Evolutionary conservation across 1,140 invertebrate genomes (phyloP), one percentile per base, ranked within the genome.

Genomic region (Leptopilina boulardi): DNA sequence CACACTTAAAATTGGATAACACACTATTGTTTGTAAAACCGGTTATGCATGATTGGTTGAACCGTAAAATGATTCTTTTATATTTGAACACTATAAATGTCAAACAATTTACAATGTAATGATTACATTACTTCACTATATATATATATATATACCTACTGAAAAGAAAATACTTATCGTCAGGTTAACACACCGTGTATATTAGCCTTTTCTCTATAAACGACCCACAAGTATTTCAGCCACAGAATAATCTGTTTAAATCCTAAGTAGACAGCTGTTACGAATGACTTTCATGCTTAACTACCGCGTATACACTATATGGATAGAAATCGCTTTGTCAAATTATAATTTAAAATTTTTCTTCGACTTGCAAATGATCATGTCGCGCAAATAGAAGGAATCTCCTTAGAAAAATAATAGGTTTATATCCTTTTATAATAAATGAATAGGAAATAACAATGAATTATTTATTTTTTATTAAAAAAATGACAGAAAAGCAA

Each of bases 61-160:
- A 30, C 6, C 59, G 26, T 66, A n/a, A 66, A 66, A 30, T 66
- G 26, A 66, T 15, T 66, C 5, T 11, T 66, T 66, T 15, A 66
- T 30, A 66, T 30, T 30, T 30, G 13, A 66, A 30, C 23, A 66
- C 59, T 66, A n/a, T n/a, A 34, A 66, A 66, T 66, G 59, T 26
- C 59, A 66, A 66, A 66, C 59, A 66, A 66, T 30, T 30, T 66
- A 66, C 59, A 30, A 30, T n/a, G 26, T 30, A 66, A 66, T 66
- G 26, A 66, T 15, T 34, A 30, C 21, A 66, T n/a, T 66, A 66
- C 23, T n/a, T 66, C 21, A 30, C 1, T 66, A 3, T n/a, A n/a
- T n/a, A n/a, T n/a, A n/a, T n/a, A n/a, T n/a, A n/a, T n/a, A n/a
- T n/a, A n/a, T n/a, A n/a, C n/a, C n/a, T n/a, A 66, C 5, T 38